These are phyloP conservation scores for Crioceris asparagi DNA, from an alignment of 2,888 invertebrate species.

Conservation along the genomic window DNA sequence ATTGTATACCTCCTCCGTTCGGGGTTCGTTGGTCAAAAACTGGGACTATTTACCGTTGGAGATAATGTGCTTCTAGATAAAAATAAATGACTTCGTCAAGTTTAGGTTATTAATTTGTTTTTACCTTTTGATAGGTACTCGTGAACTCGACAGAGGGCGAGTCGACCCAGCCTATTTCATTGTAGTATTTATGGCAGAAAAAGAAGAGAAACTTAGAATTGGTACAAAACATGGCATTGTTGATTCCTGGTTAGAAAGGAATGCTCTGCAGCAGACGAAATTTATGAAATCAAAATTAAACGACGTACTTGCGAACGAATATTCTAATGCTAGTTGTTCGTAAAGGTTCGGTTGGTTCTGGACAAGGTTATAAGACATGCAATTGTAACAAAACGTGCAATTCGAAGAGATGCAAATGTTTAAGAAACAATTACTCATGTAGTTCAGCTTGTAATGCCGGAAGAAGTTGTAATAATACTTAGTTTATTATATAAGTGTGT, in stretches of 20 bases:
- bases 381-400: constrained; percentile 2
- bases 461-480: constrained; percentile 2
- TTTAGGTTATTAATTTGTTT: too few species aligned
- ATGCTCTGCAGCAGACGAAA: background rate
- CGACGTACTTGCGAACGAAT: constrained; percentile 2
- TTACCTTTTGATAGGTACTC: too few species aligned
- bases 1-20: too few species aligned
- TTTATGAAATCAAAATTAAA: constrained; percentile 2
- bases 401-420: constrained; percentile 2
- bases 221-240: background rate
- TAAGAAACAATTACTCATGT: constrained; percentile 3
- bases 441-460: constrained; percentile 3
- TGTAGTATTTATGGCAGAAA: constrained; percentile 1
- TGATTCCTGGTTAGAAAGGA: constrained; percentile 1
- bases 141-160: too few species aligned
- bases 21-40: too few species aligned
- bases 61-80: too few species aligned
- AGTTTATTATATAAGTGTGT: background rate
- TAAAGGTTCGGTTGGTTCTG: constrained; percentile 2
- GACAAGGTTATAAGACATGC: background rate
- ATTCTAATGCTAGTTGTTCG: constrained; percentile 1
- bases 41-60: too few species aligned
- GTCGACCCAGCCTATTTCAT: too few species aligned
- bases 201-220: background rate
- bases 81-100: too few species aligned